Percentiles rank a stretch among this genome's conserved stretches.
These are phyloP conservation scores for Okapia johnstoni DNA, from an alignment of 2,113 vertebrate species.

Conservation along the genomic window DNA sequence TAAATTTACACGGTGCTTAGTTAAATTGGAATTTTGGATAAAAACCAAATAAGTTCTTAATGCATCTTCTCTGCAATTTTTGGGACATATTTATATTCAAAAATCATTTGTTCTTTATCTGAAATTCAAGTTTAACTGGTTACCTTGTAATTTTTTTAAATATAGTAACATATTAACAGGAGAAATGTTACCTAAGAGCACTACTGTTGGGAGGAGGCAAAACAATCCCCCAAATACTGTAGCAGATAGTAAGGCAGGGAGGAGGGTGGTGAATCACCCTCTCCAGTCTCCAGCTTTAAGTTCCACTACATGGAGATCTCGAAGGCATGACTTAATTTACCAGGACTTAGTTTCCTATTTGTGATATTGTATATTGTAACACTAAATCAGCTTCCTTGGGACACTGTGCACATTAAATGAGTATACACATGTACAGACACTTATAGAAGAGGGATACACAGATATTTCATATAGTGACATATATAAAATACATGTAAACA, in stretches of 20 bases:
- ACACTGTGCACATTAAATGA: neutral
- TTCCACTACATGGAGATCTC: neutral
- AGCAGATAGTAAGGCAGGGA: neutral
- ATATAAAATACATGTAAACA: neutral
- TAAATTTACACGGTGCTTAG: neutral
- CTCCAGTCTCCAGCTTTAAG: neutral
- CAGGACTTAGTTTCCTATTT: neutral
- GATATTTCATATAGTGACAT: neutral
- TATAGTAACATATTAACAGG: neutral
- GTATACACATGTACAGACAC: neutral
- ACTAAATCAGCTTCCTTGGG: neutral
- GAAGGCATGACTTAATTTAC: neutral
- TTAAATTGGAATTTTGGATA: neutral
- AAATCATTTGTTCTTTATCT: neutral
- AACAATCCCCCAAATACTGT: neutral
- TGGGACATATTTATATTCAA: neutral
- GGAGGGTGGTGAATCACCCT: neutral
- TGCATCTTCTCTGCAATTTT: neutral
- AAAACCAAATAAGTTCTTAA: neutral
- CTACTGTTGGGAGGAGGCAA: neutral
- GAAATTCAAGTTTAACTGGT: neutral
- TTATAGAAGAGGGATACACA: neutral
- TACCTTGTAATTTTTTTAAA: neutral
- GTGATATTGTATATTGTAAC: neutral
- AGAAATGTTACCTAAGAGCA: neutral